Evolutionary conservation across 2,888 invertebrate genomes (phyloP).

Genomic region (Eupithecia tripunctaria): DNA sequence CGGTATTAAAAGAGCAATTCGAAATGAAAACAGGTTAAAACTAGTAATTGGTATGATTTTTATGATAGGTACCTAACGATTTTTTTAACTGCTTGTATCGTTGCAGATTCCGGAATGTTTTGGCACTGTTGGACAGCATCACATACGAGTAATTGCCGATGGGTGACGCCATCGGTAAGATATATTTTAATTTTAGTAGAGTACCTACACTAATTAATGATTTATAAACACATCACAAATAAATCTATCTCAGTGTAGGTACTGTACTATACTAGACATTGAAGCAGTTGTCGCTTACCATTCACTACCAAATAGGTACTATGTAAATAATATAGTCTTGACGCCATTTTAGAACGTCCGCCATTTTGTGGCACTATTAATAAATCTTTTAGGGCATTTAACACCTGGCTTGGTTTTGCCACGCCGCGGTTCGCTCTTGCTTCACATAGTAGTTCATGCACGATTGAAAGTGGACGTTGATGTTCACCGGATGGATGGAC

Average conservation of each 20-base stretch:
- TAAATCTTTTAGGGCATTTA: not conserved
- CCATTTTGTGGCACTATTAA: conserved; percentile 23
- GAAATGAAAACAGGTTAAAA: not conserved
- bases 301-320: conserved; percentile 18
- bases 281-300: conserved; percentile 19
- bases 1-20: not conserved
- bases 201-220: not conserved
- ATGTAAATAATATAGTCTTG: conserved; percentile 1
- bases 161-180: not conserved
- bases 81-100: not conserved
- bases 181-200: not conserved
- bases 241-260: conserved; percentile 5
- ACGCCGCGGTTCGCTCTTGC: conserved; percentile 51
- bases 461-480: conserved; percentile 92
- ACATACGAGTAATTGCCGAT: not conserved
- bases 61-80: not conserved
- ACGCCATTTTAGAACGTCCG: conserved; percentile 25
- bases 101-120: not conserved
- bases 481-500: conserved; percentile 93
- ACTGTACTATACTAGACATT: conserved; percentile 21
- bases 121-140: not conserved
- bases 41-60: not conserved
- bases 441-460: conserved; percentile 76
- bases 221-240: conserved; percentile 8
- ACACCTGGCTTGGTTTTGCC: conserved; percentile 40